Conservation (phyloP, 2,797 vertebrate genomes). For the Enteromius afrohamiltoni region DNA sequence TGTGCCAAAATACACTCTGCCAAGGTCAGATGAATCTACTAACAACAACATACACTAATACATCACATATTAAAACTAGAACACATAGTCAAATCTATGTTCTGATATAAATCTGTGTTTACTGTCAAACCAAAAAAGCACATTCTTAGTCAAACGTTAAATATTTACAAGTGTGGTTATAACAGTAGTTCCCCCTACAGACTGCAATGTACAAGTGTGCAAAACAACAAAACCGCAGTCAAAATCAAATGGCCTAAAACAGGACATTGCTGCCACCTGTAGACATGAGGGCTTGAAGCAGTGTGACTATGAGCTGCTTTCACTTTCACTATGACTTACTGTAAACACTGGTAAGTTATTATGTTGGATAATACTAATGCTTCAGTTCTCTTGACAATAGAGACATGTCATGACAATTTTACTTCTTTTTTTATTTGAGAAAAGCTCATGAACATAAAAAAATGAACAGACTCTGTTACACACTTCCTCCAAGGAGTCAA, state of each 20-base stretch:
- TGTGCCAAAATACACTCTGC: too few relatives aligned
- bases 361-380: background rate
- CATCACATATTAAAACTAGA: background rate
- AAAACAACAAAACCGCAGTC: background rate
- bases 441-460: conserved; percentile 7
- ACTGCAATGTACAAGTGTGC: background rate
- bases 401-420: background rate
- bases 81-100: background rate
- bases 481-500: background rate
- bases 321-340: background rate
- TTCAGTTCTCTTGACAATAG: background rate
- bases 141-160: background rate
- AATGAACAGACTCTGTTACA: background rate
- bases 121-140: background rate
- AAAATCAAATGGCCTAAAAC: background rate
- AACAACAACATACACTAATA: too few relatives aligned
- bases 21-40: too few relatives aligned
- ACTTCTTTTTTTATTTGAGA: background rate
- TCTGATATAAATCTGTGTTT: background rate
- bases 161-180: background rate
- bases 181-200: background rate
- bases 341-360: background rate
- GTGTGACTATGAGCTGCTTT: background rate
- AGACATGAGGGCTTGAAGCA: background rate
- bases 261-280: background rate